Evolutionary conservation across 2,888 invertebrate species (phyloP), one percentile per base, ranked within the genome.

Genomic region (Metalampra italica): DNA sequence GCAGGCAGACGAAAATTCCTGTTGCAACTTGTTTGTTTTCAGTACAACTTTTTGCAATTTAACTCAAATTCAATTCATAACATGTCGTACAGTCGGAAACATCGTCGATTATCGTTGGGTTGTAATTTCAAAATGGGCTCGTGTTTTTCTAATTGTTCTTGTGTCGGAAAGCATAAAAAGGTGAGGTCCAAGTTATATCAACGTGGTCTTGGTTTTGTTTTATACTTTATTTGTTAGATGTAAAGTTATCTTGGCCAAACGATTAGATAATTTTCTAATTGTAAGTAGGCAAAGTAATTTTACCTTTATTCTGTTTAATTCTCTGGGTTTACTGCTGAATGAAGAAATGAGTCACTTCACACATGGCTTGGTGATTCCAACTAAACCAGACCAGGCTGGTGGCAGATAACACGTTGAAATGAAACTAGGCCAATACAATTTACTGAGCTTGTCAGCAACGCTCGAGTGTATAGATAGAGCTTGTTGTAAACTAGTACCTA

Each of bases 401-500:
- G 59, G 60, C 57, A 71, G 69, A 72, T 78, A 77, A 73, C 68
- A 62, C 64, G 66, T 71, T 74, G 60, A 71, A 81, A 81, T 74
- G 60, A 71, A 81, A 81, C 69, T 77, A 74, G 75, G 75, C 75
- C 82, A 83, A 83, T 73, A 74, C 73, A 79, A 82, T 82, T 36
- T 82, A 82, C 57, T 51, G 64, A 60, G 52, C 59, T 51, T 61
- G 65, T 58, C 53, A 56, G 55, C 64, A 59, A 15, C 55, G 64
- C 57, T 54, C 60, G 54, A 56, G 48, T 58, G 60, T 53, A 50
- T 49, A 54, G n/a, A 9, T 22, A 36, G 66, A 60, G 65, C 61
- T 60, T 60, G 59, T 60, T 50, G 5, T 3, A 2, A 22, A 22
- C 22, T 2, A 22, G 22, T 22, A 22, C 22, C n/a, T n/a, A n/a